phyloP scores from a whole-genome alignment of 2,113 vertebrate genomes.

The Misgurnus mizolepis region DNA sequence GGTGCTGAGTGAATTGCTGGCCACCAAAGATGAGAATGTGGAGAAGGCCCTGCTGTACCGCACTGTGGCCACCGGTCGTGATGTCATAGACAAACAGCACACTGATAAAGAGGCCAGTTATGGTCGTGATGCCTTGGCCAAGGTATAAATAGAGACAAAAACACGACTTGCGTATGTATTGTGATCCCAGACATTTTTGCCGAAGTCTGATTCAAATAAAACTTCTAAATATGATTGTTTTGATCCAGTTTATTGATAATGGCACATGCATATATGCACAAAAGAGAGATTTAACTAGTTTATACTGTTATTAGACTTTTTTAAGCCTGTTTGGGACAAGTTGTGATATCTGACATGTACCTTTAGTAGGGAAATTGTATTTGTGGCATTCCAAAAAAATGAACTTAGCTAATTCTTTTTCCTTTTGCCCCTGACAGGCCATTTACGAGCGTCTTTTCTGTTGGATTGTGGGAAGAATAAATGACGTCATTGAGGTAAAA shows the following conservation, averaged over 20 bases:
- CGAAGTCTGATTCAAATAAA: background rate
- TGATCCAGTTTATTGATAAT: background rate
- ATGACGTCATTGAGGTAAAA: slow-evolving; percentile 92
- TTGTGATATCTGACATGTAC: no score
- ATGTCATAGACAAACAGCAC: slow-evolving; percentile 96
- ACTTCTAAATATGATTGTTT: background rate
- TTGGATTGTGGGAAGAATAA: slow-evolving; percentile 96
- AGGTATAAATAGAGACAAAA: slow-evolving; percentile 71
- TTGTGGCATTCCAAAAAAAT: no score
- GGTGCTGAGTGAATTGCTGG: slow-evolving; percentile 81
- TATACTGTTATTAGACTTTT: background rate
- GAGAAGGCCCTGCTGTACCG: slow-evolving; percentile 94
- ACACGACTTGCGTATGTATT: background rate
- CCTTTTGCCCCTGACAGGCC: slow-evolving; percentile 73
- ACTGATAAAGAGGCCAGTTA: slow-evolving; percentile 91
- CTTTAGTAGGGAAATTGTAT: no score
- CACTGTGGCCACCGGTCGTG: slow-evolving; percentile 90
- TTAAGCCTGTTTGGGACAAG: no score
- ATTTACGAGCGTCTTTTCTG: slow-evolving; percentile 97
- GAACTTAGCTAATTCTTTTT: no score
- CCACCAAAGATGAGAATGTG: slow-evolving; percentile 85
- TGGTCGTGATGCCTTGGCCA: slow-evolving; percentile 91
- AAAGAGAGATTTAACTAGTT: background rate
- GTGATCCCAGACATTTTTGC: background rate
- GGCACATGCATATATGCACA: background rate